Base-by-base conservation (phyloP, 2,888 invertebrate species). In the Heliconius sara region DNA sequence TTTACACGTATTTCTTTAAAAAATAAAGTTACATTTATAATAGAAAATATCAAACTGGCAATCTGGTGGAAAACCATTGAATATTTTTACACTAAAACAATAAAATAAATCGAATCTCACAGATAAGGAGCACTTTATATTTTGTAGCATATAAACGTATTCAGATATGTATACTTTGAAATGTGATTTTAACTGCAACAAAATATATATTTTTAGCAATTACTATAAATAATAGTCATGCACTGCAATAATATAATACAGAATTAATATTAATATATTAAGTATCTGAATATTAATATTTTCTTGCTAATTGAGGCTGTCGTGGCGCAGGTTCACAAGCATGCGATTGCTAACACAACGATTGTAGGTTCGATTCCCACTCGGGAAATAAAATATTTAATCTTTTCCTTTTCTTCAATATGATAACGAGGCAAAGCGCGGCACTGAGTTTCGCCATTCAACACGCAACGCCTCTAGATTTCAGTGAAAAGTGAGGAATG, bases 71-170 rank as follows among this genome's bases (percentile, higher is more conserved):
- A 39, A 60, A 73, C 34, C 73, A 73, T 73, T 9, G 73, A 73
- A 39, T 60, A 60, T 47, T 60, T 34, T 22, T 34, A n/a, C 30
- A 57, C n/a, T 34, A 39, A 60, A 60, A 25, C 60, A 9, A 73
- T 73, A 73, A 73, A 73, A 73, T 73, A 73, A 73, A 73, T 73
- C 34, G 30, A 73, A 34, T 30, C 3, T 39, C 34, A 73, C 34
- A 60, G 34, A 39, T 34, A 34, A 60, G 34, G 30, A 22, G 60
- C 22, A 57, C 27, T 52, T 72, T 60, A 60, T 60, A 60, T 57
- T 72, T 57, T 52, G n/a, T n/a, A 52, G 25, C 27, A 6, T n/a
- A 39, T n/a, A 39, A 68, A 60, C 60, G n/a, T 60, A n/a, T 60
- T 60, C n/a, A 57, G 3, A 57, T 25, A 39, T 57, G 9, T 34